Evolutionary conservation across 1,140 invertebrate genomes (phyloP).

Genomic region (Aphidius gifuensis): DNA sequence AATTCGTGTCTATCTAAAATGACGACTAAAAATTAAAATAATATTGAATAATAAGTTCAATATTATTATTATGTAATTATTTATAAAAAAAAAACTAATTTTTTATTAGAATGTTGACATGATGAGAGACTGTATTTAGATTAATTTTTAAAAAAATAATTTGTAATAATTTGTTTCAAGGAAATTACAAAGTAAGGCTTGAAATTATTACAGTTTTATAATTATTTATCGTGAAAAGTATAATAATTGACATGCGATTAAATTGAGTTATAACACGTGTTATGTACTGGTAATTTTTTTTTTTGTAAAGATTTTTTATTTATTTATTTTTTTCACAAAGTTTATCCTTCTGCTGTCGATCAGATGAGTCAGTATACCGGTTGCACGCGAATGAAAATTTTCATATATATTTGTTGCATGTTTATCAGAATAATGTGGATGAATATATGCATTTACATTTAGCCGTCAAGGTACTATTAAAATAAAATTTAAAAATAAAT

Average conservation of each 20-base stretch:
- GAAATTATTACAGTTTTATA: no score
- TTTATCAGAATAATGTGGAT: background rate
- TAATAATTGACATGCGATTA: slow-evolving; percentile 5
- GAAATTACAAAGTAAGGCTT: no score
- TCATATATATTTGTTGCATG: slow-evolving; percentile 2
- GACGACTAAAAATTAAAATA: no score
- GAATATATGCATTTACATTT: slow-evolving; percentile 5
- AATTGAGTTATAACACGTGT: background rate
- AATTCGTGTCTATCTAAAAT: no score
- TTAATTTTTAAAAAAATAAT: no score
- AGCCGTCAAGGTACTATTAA: no score
- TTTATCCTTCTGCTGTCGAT: slow-evolving; percentile 22
- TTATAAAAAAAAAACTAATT: no score
- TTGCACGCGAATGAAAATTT: background rate
- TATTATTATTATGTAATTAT: no score
- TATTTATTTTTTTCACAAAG: slow-evolving; percentile 7
- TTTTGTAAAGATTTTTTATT: background rate
- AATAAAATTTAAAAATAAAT: background rate
- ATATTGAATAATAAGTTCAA: no score
- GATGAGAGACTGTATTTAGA: no score
- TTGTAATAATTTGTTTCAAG: no score
- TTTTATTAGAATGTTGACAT: no score
- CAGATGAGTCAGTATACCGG: slow-evolving; percentile 2
- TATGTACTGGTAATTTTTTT: background rate
- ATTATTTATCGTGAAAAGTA: background rate